These are phyloP conservation scores for Drosophila prostipennis DNA, from an alignment of 2,888 invertebrate genomes.

Conservation along the genomic window DNA sequence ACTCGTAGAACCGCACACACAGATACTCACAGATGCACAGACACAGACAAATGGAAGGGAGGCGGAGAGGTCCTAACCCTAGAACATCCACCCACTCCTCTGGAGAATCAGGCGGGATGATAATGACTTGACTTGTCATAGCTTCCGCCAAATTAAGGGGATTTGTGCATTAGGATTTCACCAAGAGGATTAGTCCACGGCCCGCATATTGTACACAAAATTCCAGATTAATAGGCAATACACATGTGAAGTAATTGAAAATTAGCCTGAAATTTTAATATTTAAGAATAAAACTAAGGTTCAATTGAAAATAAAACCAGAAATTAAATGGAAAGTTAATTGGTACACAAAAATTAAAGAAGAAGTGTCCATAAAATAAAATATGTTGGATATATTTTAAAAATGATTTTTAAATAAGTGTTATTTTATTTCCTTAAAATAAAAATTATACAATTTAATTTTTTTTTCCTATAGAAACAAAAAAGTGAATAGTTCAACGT, in stretches of 20 bases:
- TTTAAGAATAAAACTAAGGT: neutral
- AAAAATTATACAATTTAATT: no score
- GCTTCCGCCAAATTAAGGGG: constrained; percentile 72
- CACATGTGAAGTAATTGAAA: neutral
- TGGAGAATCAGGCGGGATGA: constrained; percentile 41
- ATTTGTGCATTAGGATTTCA: constrained; percentile 52
- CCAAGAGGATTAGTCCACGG: constrained; percentile 23
- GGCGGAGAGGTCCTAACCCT: constrained; percentile 19
- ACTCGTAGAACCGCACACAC: constrained; percentile 20
- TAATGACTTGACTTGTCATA: constrained; percentile 78
- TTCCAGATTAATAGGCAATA: neutral
- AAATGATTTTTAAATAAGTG: no score
- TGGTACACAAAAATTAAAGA: no score
- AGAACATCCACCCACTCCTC: constrained; percentile 20
- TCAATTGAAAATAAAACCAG: no score
- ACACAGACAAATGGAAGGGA: constrained; percentile 30
- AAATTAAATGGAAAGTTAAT: no score
- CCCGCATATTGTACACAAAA: neutral
- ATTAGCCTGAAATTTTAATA: neutral
- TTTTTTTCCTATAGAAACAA: no score
- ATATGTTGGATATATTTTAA: no score
- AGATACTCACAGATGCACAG: constrained; percentile 17
- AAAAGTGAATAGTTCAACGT: no score
- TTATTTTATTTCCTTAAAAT: no score
- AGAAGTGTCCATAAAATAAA: no score